Conservation (phyloP, 2,113 vertebrate genomes). For the Macaca nemestrina region DNA sequence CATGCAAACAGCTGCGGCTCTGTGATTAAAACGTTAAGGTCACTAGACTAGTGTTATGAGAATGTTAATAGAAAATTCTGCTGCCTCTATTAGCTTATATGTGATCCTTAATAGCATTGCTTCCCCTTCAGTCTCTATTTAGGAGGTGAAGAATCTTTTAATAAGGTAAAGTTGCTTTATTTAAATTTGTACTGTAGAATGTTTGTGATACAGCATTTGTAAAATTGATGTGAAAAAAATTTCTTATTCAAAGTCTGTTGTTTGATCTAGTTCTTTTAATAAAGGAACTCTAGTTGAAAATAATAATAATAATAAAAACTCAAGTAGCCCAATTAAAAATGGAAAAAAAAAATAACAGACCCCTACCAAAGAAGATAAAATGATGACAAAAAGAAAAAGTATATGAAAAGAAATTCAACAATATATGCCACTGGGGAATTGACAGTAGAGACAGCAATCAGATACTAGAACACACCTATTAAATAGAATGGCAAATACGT, state of each 20-base stretch:
- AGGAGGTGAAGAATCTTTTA: neutral
- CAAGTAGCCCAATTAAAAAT: neutral
- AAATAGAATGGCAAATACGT: neutral
- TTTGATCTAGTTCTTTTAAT: constrained; percentile 28
- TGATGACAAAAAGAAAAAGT: neutral
- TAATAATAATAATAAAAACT: neutral
- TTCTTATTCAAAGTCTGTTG: neutral
- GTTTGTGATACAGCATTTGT: neutral
- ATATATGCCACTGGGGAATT: neutral
- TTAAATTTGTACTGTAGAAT: neutral
- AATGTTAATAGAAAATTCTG: neutral
- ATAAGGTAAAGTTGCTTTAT: constrained; percentile 1
- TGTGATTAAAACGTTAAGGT: constrained; percentile 9
- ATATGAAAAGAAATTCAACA: neutral
- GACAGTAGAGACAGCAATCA: neutral
- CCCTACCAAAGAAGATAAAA: neutral
- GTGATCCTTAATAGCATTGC: neutral
- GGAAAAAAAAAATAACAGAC: neutral
- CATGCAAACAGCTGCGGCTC: neutral
- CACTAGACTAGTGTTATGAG: neutral
- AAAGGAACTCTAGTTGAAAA: neutral
- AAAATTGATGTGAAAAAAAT: neutral
- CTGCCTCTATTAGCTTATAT: neutral
- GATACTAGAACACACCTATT: neutral
- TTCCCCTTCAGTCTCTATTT: neutral